Evolutionary conservation across 2,113 vertebrate genomes (phyloP).

Genomic region (Carassius carassius): DNA sequence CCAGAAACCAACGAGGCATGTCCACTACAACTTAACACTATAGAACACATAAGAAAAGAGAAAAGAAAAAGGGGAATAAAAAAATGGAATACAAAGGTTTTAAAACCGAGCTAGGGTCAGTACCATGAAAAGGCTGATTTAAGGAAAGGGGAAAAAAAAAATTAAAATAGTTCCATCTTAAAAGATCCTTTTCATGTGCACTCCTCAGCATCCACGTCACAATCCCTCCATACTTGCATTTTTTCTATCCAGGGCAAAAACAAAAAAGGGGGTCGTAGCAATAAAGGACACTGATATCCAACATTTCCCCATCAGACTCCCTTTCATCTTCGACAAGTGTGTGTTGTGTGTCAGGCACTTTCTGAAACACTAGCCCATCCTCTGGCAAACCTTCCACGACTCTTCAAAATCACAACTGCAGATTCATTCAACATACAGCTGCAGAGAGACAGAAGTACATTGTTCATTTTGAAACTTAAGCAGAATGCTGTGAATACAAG

Average conservation of each 20-base stretch:
- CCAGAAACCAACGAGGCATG: slow-evolving; percentile 88
- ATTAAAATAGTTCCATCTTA: slow-evolving; percentile 86
- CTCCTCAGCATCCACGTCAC: slow-evolving; percentile 86
- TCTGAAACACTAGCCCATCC: slow-evolving; percentile 89
- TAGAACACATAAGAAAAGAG: slow-evolving; percentile 76
- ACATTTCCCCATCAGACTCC: slow-evolving; percentile 88
- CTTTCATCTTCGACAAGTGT: slow-evolving; percentile 23
- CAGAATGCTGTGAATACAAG: slow-evolving; percentile 57
- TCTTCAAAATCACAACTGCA: slow-evolving; percentile 90
- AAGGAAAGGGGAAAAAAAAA: slow-evolving; percentile 68
- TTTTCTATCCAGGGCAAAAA: slow-evolving; percentile 71
- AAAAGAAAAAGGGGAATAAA: background rate
- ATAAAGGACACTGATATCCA: slow-evolving; percentile 73
- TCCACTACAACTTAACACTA: slow-evolving; percentile 99
- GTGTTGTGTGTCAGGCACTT: slow-evolving; percentile 97
- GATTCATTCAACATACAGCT: slow-evolving; percentile 91
- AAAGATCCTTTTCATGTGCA: slow-evolving; percentile 85
- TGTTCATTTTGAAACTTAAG: background rate
- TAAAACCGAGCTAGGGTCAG: slow-evolving; percentile 90
- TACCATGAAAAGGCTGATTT: slow-evolving; percentile 91
- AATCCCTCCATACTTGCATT: slow-evolving; percentile 84
- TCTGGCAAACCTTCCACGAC: slow-evolving; percentile 88
- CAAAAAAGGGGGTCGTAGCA: slow-evolving; percentile 67
- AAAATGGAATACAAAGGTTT: slow-evolving; percentile 39
- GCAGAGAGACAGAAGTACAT: slow-evolving; percentile 65